These are phyloP conservation scores for Kryptolebias marmoratus DNA, from an alignment of 2,113 vertebrate genomes.

Conservation along the genomic window DNA sequence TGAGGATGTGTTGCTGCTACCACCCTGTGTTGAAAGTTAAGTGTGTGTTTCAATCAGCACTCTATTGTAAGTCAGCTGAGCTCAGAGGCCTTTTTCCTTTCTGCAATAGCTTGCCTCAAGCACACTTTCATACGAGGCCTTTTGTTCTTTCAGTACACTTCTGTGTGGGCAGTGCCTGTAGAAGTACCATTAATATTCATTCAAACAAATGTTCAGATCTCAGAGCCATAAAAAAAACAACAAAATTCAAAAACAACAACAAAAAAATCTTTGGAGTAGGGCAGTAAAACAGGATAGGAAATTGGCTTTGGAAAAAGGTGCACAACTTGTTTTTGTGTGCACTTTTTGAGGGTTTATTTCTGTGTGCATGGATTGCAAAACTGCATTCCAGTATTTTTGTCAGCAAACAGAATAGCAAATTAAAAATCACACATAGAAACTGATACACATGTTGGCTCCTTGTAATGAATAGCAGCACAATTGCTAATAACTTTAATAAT, in stretches of 20 bases:
- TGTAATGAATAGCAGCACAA: too few species aligned
- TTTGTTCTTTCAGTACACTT: slow-evolving; percentile 61
- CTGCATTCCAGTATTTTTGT: too few species aligned
- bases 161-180: slow-evolving; percentile 51
- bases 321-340: slow-evolving; percentile 29
- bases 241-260: slow-evolving; percentile 14
- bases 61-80: slow-evolving; percentile 61
- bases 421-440: slow-evolving; percentile 9
- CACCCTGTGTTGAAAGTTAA: slow-evolving; percentile 44
- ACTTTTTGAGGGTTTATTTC: not conserved
- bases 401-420: too few species aligned
- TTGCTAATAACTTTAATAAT: too few species aligned
- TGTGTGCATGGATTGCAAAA: not conserved
- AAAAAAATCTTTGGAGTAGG: slow-evolving; percentile 37
- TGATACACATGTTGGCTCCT: too few species aligned
- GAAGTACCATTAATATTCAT: slow-evolving; percentile 74
- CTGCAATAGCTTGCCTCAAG: slow-evolving; percentile 33
- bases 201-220: slow-evolving; percentile 53
- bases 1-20: slow-evolving; percentile 24
- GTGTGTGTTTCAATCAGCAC: slow-evolving; percentile 72
- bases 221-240: slow-evolving; percentile 2
- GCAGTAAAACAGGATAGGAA: slow-evolving; percentile 39
- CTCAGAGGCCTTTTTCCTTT: slow-evolving; percentile 31
- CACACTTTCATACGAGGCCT: slow-evolving; percentile 68
- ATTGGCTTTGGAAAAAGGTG: slow-evolving; percentile 41